phyloP scores from a whole-genome alignment of 92 coral and sea anemone species.

The Epizoanthus ramosus region DNA sequence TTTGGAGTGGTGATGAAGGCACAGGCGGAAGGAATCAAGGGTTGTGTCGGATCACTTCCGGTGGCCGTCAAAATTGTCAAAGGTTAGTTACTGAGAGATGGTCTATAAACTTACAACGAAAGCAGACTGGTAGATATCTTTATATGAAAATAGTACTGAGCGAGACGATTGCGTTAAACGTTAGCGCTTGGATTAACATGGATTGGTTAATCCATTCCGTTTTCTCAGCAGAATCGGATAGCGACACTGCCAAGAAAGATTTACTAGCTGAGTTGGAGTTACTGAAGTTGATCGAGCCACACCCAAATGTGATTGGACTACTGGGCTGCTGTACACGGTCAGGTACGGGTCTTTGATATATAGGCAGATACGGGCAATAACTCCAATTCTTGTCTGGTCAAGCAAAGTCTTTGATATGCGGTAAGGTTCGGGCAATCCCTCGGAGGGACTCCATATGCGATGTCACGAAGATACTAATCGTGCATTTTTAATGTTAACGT shows the following conservation, averaged over 20 bases:
- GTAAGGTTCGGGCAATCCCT: too few species aligned
- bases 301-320: slow-evolving; percentile 91
- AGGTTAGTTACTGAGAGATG: slow-evolving; percentile 54
- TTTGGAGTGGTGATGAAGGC: slow-evolving; percentile 99
- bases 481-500: too few species aligned
- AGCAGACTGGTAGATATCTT: too few species aligned
- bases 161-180: too few species aligned
- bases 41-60: slow-evolving; percentile 89
- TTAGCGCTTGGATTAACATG: not conserved
- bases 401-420: too few species aligned
- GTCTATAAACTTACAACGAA: not conserved
- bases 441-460: too few species aligned
- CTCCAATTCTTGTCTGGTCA: too few species aligned
- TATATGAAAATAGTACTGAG: too few species aligned
- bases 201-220: slow-evolving; percentile 2
- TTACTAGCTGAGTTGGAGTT: slow-evolving; percentile 89
- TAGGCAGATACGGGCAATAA: too few species aligned
- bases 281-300: slow-evolving; percentile 95
- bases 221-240: slow-evolving; percentile 75
- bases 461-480: too few species aligned
- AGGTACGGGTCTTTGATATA: slow-evolving; percentile 46
- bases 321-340: slow-evolving; percentile 94
- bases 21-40: slow-evolving; percentile 96
- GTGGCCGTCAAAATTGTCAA: slow-evolving; percentile 97
- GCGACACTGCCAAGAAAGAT: slow-evolving; percentile 93